Percentiles rank a stretch among this genome's conserved stretches.
These are phyloP conservation scores for Pipistrellus nathusii DNA, from an alignment of 2,797 vertebrate species.

Conservation along the genomic window DNA sequence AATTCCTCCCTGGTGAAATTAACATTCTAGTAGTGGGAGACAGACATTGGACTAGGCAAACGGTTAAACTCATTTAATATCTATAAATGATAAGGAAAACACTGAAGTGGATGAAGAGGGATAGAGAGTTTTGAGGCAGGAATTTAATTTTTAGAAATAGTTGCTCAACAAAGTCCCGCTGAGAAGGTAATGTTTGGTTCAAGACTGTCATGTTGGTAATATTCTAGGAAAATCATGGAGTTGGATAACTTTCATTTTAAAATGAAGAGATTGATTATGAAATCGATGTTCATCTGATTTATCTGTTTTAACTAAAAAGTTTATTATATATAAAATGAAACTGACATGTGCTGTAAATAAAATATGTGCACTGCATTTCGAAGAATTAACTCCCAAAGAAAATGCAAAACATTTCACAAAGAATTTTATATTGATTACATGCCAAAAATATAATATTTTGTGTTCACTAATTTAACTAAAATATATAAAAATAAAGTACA, in stretches of 20 bases:
- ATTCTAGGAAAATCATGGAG: background rate
- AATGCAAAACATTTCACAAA: background rate
- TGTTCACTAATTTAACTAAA: background rate
- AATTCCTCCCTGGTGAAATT: background rate
- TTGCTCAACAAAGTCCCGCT: background rate
- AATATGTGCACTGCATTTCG: background rate
- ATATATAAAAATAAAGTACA: slow-evolving; percentile 35
- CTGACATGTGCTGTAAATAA: background rate
- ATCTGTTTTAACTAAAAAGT: no score
- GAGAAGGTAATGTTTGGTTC: background rate
- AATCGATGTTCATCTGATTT: background rate
- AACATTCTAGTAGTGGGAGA: background rate
- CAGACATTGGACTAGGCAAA: background rate
- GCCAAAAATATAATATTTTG: background rate
- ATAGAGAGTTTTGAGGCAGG: background rate
- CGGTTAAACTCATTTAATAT: background rate
- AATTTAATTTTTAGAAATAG: background rate
- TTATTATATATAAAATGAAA: no score
- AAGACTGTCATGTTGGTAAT: background rate
- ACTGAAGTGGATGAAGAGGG: background rate
- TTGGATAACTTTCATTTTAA: background rate
- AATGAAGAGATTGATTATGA: background rate
- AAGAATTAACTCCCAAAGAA: background rate
- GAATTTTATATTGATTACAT: background rate
- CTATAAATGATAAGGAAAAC: background rate